phyloP scores from a whole-genome alignment of 2,888 invertebrate genomes.

The Acanthoscelides obtectus region DNA sequence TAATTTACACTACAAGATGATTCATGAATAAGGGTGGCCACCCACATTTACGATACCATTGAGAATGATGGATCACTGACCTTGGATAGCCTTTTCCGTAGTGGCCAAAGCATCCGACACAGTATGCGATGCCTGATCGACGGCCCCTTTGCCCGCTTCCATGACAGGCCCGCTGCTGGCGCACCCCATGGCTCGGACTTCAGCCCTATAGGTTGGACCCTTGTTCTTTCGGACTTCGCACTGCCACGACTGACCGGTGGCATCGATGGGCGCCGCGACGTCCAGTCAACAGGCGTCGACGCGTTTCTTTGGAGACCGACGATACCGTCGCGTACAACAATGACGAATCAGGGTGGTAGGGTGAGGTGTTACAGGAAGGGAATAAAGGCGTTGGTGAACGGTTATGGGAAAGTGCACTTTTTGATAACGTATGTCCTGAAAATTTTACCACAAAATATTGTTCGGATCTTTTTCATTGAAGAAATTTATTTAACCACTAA shows the following conservation, averaged over 20 bases:
- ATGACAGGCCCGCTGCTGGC: conserved; percentile 45
- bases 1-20: too few species aligned
- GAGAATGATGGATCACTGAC: conserved; percentile 31
- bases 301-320: not conserved
- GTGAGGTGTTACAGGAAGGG: too few species aligned
- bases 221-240: not conserved
- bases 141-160: conserved; percentile 40
- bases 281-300: not conserved
- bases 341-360: not conserved
- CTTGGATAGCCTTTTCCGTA: conserved; percentile 39
- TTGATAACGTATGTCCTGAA: too few species aligned
- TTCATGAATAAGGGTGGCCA: too few species aligned
- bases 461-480: too few species aligned
- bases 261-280: conserved; percentile 12
- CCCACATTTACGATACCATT: too few species aligned
- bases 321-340: not conserved
- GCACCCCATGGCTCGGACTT: conserved; percentile 39
- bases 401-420: too few species aligned
- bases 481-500: too few species aligned
- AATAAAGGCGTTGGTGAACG: too few species aligned
- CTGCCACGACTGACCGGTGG: conserved; percentile 19
- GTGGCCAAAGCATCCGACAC: conserved; percentile 38
- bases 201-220: not conserved
- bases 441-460: too few species aligned
- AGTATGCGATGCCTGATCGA: conserved; percentile 41